These are phyloP conservation scores for Bergia sp. DNA, from an alignment of 92 coral and sea anemone genomes.

Conservation along the genomic window DNA sequence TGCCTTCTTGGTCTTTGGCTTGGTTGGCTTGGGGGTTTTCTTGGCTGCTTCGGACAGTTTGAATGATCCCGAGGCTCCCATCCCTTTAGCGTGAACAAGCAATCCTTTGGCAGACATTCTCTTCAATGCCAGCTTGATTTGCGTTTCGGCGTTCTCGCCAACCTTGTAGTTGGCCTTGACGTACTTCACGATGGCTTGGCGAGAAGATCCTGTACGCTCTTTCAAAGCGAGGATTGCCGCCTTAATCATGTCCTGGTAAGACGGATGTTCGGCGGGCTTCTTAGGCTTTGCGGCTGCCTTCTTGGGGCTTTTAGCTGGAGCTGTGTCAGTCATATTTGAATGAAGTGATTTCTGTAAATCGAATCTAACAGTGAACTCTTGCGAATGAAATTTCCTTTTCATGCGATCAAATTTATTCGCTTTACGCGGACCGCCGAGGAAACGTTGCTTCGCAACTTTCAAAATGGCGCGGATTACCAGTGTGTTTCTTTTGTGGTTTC, in stretches of 20 bases:
- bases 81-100: conserved; percentile 56
- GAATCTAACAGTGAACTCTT: not conserved
- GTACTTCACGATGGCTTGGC: conserved; percentile 87
- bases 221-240: conserved; percentile 52
- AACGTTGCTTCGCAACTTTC: not conserved
- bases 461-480: not conserved
- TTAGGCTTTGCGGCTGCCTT: conserved; percentile 51
- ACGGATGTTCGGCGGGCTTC: conserved; percentile 69
- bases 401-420: not conserved
- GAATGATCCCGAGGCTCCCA: conserved; percentile 72
- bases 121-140: conserved; percentile 61
- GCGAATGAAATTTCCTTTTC: not conserved
- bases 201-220: conserved; percentile 60
- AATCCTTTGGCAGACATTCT: conserved; percentile 41
- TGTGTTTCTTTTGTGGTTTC: not conserved
- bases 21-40: conserved; percentile 37
- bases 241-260: conserved; percentile 64
- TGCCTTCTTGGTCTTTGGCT: conserved; percentile 44
- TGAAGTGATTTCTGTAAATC: not conserved
- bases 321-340: conserved; percentile 32
- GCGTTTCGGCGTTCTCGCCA: conserved; percentile 32
- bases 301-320: conserved; percentile 2
- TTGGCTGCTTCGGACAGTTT: conserved; percentile 47
- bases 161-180: conserved; percentile 73
- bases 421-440: not conserved